Evolutionary conservation across 2,888 invertebrate genomes (phyloP), one percentile per base, ranked within the genome.

Genomic region (Bimastos eiseni): DNA sequence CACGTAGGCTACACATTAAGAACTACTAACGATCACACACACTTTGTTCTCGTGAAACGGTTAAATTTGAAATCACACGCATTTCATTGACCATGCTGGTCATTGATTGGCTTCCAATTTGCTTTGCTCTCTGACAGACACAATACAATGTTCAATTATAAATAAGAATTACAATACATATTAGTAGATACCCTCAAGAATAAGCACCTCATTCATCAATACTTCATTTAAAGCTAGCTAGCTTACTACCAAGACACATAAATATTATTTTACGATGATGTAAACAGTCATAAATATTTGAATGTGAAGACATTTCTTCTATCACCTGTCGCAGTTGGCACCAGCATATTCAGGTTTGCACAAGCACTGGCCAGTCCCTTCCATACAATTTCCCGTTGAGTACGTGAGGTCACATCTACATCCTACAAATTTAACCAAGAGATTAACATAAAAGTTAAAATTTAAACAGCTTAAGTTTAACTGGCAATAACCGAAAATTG

Each of bases 241-340:
- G n/a, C n/a, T n/a, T n/a, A n/a, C 70, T n/a, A n/a, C 8, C 17
- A 24, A 21, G 49, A 49, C 1, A 49, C 49, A 49, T 1, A 21
- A 49, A n/a, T n/a, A n/a, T n/a, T 41, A 24, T 49, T 49, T 2
- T 49, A 21, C 15, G 49, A 49, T 24, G 15, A 49, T 49, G 19
- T 21, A 44, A 0, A 4, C 4, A 70, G n/a, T 70, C 70, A 2
- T n/a, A 70, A n/a, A n/a, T 0, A n/a, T n/a, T 5, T n/a, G 8
- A 70, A n/a, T 30, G 17, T 70, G 70, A n/a, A n/a, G 70, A 70
- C 70, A 70, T 70, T n/a, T 70, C 34, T 55, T 5, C 36, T 19
- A 97, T 95, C 99, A 99, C 93, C 97, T 97, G 92, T 97, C 97
- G 95, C 99, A 99, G 92, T 97, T 97, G 90, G 92, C 92, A 21